A percentile compares a stretch with the other conserved stretches of the same genome.
These are phyloP conservation scores for Petroica traversi DNA, from an alignment of 2,113 vertebrate species.

Conservation along the genomic window DNA sequence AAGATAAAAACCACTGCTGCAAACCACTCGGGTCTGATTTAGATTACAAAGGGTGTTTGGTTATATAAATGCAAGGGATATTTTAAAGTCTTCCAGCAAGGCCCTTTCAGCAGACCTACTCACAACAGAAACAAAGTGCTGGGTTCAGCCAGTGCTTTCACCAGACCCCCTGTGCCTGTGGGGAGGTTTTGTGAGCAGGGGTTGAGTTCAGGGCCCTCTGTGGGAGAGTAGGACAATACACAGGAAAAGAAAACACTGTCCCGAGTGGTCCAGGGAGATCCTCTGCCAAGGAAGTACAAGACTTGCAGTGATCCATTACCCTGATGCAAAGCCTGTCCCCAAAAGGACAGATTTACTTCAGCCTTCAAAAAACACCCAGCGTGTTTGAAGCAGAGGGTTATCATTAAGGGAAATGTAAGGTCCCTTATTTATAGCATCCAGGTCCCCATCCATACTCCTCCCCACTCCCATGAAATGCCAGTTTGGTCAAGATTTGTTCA, in stretches of 20 bases:
- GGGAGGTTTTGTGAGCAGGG: neutral
- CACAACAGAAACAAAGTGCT: neutral
- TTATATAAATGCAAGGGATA: neutral
- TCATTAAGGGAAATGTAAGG: neutral
- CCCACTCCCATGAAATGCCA: neutral
- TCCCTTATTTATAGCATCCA: neutral
- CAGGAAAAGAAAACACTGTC: neutral
- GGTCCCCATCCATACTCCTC: neutral
- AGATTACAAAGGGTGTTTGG: neutral
- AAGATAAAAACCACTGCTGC: conserved; percentile 2
- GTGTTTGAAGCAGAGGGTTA: neutral
- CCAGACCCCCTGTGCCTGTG: neutral
- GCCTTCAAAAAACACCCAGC: neutral
- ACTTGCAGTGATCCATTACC: rapidly evolving
- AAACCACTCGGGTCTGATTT: neutral
- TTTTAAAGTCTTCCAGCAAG: neutral
- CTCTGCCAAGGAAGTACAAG: neutral
- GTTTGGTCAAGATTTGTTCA: neutral
- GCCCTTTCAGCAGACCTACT: neutral
- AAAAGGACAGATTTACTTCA: neutral
- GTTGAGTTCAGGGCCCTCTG: neutral
- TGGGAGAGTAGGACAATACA: neutral
- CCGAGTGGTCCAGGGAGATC: neutral
- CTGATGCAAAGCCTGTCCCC: neutral
- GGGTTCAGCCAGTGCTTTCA: neutral